phyloP scores from a whole-genome alignment of 2,888 invertebrate genomes.

The Brachypalpus laphriformis region DNA sequence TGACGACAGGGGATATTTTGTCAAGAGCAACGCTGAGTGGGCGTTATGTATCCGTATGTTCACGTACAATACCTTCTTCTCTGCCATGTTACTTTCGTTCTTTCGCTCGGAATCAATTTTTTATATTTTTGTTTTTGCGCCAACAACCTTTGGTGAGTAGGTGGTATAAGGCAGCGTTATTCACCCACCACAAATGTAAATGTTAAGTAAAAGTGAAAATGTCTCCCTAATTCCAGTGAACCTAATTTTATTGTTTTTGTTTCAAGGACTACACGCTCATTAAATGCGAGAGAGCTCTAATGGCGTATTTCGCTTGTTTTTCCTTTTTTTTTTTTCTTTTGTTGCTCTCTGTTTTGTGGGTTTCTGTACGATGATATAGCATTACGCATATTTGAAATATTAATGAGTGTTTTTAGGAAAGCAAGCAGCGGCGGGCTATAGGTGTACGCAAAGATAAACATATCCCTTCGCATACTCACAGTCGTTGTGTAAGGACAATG shows the following conservation, averaged over 20 bases:
- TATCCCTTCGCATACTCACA: background rate
- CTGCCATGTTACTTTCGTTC: conserved; percentile 28
- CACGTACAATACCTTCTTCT: conserved; percentile 1
- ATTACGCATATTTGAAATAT: conserved; percentile 39
- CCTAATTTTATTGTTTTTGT: conserved; percentile 14
- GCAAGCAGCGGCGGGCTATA: background rate
- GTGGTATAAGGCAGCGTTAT: background rate
- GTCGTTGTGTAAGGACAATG: conserved; percentile 44
- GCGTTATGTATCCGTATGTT: conserved; percentile 52
- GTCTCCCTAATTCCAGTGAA: conserved; percentile 49
- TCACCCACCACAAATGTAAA: conserved; percentile 15
- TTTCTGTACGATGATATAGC: background rate
- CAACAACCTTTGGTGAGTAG: background rate
- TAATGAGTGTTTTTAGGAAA: conserved; percentile 38
- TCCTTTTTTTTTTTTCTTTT: background rate
- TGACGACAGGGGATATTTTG: conserved; percentile 57
- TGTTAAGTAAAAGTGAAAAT: conserved; percentile 60
- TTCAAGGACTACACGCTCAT: conserved; percentile 55
- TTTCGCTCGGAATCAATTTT: background rate
- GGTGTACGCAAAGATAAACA: conserved; percentile 19
- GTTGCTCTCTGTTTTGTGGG: background rate
- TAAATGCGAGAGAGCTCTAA: conserved; percentile 24
- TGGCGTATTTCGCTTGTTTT: conserved; percentile 31
- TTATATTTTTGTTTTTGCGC: background rate
- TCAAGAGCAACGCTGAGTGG: conserved; percentile 51